Evolutionary conservation across 2,113 vertebrate genomes (phyloP).

Genomic region (Promerops cafer): DNA sequence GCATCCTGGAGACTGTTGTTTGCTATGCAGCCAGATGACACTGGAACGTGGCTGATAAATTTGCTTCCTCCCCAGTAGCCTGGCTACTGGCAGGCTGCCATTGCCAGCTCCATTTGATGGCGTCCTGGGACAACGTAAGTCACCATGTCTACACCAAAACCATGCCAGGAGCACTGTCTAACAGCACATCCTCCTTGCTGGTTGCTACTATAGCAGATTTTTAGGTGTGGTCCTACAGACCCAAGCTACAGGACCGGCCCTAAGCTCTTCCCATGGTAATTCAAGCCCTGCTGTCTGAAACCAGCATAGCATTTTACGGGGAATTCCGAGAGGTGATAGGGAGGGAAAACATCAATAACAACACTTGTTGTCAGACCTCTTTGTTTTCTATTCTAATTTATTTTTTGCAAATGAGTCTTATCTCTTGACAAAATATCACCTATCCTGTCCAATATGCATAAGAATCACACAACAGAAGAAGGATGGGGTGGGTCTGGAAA

Average conservation of each 20-base stretch:
- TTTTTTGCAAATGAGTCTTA: not conserved
- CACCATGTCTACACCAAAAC: not conserved
- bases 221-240: not conserved
- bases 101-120: not conserved
- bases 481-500: not conserved
- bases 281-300: not conserved
- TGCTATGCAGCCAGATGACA: not conserved
- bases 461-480: not conserved
- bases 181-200: not conserved
- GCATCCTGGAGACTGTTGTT: not conserved
- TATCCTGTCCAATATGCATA: not conserved
- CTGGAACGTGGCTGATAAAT: not conserved
- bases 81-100: not conserved
- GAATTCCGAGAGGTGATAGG: not conserved
- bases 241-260: not conserved
- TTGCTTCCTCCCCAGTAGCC: fast-evolving
- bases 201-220: not conserved
- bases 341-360: not conserved
- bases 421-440: not conserved
- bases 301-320: not conserved
- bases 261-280: not conserved
- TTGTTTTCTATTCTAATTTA: not conserved
- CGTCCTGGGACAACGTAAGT: not conserved
- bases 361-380: not conserved
- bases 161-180: not conserved